Percentiles rank a stretch among this genome's conserved stretches.
phyloP scores from a whole-genome alignment of 92 coral and sea anemone species.

The Epizoanthus fatuus region DNA sequence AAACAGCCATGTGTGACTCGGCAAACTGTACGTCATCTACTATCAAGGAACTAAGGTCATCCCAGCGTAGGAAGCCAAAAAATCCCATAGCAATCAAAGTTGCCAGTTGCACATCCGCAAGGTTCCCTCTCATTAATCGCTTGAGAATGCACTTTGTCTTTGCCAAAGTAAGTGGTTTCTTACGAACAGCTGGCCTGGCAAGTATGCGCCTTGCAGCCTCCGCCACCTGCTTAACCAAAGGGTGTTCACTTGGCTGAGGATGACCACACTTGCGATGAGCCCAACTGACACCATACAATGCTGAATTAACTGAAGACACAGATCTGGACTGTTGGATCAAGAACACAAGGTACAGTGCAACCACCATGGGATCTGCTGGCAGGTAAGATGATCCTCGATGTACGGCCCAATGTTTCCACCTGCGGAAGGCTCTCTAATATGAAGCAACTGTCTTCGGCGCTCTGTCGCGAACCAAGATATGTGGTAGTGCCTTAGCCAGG shows the following conservation, averaged over 20 bases:
- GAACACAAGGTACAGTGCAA: slow-evolving; percentile 67
- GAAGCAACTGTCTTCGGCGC: slow-evolving; percentile 70
- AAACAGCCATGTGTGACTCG: slow-evolving; percentile 46
- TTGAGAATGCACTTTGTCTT: slow-evolving; percentile 32
- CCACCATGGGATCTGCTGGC: slow-evolving; percentile 55
- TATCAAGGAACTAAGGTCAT: slow-evolving; percentile 49
- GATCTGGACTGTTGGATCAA: slow-evolving; percentile 66
- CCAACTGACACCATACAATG: slow-evolving; percentile 64
- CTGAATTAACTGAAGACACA: slow-evolving; percentile 61
- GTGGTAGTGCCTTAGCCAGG: slow-evolving; percentile 58
- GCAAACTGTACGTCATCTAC: slow-evolving; percentile 38
- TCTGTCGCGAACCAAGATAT: slow-evolving; percentile 61
- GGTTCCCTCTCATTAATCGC: slow-evolving; percentile 42
- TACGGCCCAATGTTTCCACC: slow-evolving; percentile 61
- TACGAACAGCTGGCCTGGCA: slow-evolving; percentile 32
- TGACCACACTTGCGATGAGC: slow-evolving; percentile 56
- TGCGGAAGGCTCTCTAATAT: slow-evolving; percentile 57
- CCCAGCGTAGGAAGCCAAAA: slow-evolving; percentile 59
- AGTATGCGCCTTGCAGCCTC: slow-evolving; percentile 67
- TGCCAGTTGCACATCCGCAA: slow-evolving; percentile 45
- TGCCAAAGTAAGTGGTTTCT: slow-evolving; percentile 30
- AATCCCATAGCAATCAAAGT: slow-evolving; percentile 45
- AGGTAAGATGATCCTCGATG: slow-evolving; percentile 31
- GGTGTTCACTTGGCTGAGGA: slow-evolving; percentile 43
- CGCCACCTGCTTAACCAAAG: slow-evolving; percentile 43